Base-by-base conservation (phyloP, 2,888 invertebrate genomes). In the Meloe dianella region DNA sequence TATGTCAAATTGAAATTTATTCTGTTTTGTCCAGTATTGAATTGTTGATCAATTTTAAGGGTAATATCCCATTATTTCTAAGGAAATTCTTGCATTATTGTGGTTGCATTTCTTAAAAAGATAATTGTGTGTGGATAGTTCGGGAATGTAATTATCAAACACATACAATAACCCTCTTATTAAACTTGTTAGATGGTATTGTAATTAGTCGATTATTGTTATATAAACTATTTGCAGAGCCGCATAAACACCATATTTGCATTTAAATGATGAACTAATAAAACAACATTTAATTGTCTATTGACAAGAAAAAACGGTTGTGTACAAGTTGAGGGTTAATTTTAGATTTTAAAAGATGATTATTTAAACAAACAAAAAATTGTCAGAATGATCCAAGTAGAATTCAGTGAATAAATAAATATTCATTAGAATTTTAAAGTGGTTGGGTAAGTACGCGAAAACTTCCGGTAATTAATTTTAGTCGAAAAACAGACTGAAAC, bases 241-340 rank as follows among this genome's bases (percentile, higher is more conserved):
- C 60, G 60, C 66, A 66, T 63, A 62, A 63, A 60, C 63, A 60
- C 57, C 41, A 57, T 63, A 60, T 63, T 66, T 66, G 63, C 66
- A 66, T 66, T 60, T 63, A 66, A 66, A 66, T 63, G 54, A 60
- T n/a, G n/a, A n/a, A n/a, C n/a, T n/a, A 3, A 17, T 17, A n/a
- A n/a, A 66, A 63, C 57, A 66, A 66, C 38, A 5, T n/a, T 41
- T 17, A 41, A 30, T 30, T 30, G 30, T 9, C 30, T 1, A 9
- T 30, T 30, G 7, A 30, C 7, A 27, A 27, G 4, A 4, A 27
- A 27, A 3, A 27, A 27, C 2, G 12, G 12, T 35, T 5, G 7
- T 5, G 7, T 6, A 30, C 30, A 30, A 35, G 35, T 12, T 35
- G 27, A 27, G 27, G 27, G 27, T 35, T 30, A 8, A 6, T 30